These are phyloP conservation scores for Nylanderia fulva DNA, from an alignment of 1,140 invertebrate species.

Conservation along the genomic window DNA sequence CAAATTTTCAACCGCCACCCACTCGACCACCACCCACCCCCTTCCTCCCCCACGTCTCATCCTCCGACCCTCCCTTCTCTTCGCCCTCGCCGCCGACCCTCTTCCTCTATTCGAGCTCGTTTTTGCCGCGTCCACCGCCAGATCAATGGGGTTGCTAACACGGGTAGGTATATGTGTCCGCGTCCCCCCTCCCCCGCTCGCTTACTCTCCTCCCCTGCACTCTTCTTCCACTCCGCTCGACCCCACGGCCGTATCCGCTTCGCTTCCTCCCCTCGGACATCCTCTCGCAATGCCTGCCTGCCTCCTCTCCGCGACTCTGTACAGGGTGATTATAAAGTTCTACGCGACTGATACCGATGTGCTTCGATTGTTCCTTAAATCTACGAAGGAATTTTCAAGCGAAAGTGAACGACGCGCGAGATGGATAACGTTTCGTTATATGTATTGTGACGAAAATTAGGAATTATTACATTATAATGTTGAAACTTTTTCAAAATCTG, in stretches of 20 bases:
- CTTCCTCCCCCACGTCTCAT: constrained; percentile 63
- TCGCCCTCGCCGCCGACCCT: constrained; percentile 49
- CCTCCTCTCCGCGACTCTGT: constrained; percentile 64
- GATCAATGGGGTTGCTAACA: constrained; percentile 86
- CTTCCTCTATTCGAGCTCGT: constrained; percentile 82
- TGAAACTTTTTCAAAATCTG: too few species aligned
- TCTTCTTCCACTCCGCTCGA: constrained; percentile 44
- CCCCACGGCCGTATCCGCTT: constrained; percentile 59
- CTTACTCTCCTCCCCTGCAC: constrained; percentile 29
- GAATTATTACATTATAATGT: neutral
- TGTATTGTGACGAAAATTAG: neutral
- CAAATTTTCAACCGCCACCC: constrained; percentile 84
- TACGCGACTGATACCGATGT: constrained; percentile 60
- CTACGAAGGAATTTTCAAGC: neutral
- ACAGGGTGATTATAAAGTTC: constrained; percentile 80
- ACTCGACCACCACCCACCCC: constrained; percentile 60
- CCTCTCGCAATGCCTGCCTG: constrained; percentile 61
- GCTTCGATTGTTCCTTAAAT: constrained; percentile 8
- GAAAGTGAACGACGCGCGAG: too few species aligned
- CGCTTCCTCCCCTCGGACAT: constrained; percentile 53
- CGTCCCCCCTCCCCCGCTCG: constrained; percentile 70
- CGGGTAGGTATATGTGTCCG: constrained; percentile 83
- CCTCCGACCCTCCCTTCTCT: constrained; percentile 70
- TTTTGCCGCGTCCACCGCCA: constrained; percentile 84
- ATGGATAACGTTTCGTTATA: too few species aligned